phyloP scores from a whole-genome alignment of 2,888 invertebrate species.

The Tricholauxania praeusta region DNA sequence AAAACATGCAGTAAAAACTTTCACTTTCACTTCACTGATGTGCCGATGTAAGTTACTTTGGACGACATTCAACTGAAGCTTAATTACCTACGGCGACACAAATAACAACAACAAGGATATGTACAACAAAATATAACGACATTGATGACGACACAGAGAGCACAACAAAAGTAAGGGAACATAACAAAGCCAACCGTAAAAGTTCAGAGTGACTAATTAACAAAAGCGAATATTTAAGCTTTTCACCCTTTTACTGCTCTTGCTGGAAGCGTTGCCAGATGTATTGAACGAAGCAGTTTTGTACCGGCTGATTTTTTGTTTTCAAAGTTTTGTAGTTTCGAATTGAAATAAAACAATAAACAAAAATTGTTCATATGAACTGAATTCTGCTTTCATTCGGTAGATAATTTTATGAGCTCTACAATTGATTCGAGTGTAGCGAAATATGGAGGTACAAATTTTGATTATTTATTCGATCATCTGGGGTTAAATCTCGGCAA shows the following conservation, averaged over 20 bases:
- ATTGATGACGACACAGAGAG: constrained; percentile 18
- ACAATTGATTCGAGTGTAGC: no score
- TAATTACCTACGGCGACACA: constrained; percentile 15
- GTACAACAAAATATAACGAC: constrained; percentile 10
- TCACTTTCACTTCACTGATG: constrained; percentile 39
- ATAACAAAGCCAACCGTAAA: not conserved
- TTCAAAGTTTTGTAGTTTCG: no score
- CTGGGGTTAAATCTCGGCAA: no score
- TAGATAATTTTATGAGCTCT: no score
- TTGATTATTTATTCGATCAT: no score
- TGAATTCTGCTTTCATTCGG: no score
- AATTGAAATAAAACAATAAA: no score
- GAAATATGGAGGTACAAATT: no score
- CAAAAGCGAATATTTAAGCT: constrained; percentile 26
- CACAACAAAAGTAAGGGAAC: not conserved
- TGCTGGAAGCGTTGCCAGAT: not conserved
- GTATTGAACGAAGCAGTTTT: no score
- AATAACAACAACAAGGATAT: constrained; percentile 2
- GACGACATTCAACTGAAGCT: constrained; percentile 19
- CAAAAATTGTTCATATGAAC: no score
- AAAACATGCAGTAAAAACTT: constrained; percentile 28
- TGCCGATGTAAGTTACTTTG: constrained; percentile 11
- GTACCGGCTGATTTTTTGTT: no score
- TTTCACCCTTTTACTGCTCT: constrained; percentile 30
- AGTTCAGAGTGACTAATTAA: constrained; percentile 1